phyloP scores from a whole-genome alignment of 2,888 invertebrate species.

The Pachliopta kotzebuea region DNA sequence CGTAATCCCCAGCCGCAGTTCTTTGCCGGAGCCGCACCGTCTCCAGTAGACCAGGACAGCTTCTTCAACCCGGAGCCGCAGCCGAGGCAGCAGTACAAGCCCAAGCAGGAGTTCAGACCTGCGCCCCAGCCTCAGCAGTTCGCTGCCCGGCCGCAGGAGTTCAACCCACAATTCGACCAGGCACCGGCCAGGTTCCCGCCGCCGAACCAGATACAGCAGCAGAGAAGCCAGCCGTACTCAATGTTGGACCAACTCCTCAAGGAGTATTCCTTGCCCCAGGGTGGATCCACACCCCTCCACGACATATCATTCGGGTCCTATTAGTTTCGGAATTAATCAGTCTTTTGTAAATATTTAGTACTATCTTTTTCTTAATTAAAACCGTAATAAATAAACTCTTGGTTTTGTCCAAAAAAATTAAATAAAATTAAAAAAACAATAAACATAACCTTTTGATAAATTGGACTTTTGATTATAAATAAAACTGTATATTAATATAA shows the following conservation, averaged over 20 bases:
- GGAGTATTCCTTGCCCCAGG: constrained; percentile 88
- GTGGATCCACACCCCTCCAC: constrained; percentile 85
- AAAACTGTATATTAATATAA: no score
- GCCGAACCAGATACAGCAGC: constrained; percentile 42
- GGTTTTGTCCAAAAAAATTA: constrained; percentile 4
- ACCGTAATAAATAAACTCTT: constrained; percentile 36
- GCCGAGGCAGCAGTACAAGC: constrained; percentile 51
- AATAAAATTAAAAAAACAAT: no score
- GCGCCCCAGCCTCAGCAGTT: constrained; percentile 47
- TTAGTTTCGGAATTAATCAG: constrained; percentile 62
- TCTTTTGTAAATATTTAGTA: constrained; percentile 70
- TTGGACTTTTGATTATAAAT: no score
- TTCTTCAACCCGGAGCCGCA: constrained; percentile 64
- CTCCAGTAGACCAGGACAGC: constrained; percentile 48
- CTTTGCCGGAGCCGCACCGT: constrained; percentile 69
- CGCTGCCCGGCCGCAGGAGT: constrained; percentile 42
- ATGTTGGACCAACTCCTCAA: constrained; percentile 90
- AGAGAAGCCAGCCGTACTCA: constrained; percentile 56
- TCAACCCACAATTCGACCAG: constrained; percentile 48
- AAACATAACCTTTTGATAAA: no score
- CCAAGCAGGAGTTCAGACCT: constrained; percentile 62
- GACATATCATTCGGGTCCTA: constrained; percentile 92
- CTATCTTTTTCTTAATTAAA: constrained; percentile 50
- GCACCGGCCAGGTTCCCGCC: constrained; percentile 39
- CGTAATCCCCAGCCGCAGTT: constrained; percentile 60